A percentile compares a stretch with the other conserved stretches of the same genome.
Conservation (phyloP, 2,888 invertebrate genomes). For the Archaeoteleia sp. region DNA sequence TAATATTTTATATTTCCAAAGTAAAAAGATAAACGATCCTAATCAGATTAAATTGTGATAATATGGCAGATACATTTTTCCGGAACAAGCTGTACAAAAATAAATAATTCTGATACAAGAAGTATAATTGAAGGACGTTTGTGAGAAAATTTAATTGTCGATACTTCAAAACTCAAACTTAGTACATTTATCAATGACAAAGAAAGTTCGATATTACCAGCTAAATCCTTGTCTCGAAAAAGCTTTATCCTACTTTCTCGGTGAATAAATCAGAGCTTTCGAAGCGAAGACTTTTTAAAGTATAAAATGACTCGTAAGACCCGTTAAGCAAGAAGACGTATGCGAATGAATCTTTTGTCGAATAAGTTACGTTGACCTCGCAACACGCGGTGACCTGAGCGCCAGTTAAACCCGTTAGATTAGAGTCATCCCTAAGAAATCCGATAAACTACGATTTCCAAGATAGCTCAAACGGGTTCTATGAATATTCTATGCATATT, state of each 20-base stretch:
- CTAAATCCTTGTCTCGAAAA: constrained; percentile 22
- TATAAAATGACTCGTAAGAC: constrained; percentile 35
- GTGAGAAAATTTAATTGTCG: constrained; percentile 14
- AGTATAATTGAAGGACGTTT: too few relatives aligned
- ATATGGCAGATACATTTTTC: too few relatives aligned
- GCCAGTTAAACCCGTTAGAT: constrained; percentile 44
- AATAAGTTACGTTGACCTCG: constrained; percentile 24
- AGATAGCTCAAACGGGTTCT: too few relatives aligned
- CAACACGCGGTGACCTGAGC: constrained; percentile 10
- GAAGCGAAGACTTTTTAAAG: constrained; percentile 38
- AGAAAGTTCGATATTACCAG: constrained; percentile 31
- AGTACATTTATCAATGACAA: constrained; percentile 42
- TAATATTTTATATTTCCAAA: too few relatives aligned
- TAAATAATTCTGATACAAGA: too few relatives aligned
- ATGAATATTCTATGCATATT: too few relatives aligned
- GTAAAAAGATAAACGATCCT: too few relatives aligned
- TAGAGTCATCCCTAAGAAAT: constrained; percentile 38
- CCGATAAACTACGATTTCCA: too few relatives aligned
- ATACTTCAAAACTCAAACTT: constrained; percentile 20
- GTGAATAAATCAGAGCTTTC: constrained; percentile 36
- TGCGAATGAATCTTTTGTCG: constrained; percentile 17
- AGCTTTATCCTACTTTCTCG: constrained; percentile 26
- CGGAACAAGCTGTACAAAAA: too few relatives aligned
- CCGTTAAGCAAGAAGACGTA: constrained; percentile 20
- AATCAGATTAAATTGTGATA: too few relatives aligned